Conservation (phyloP, 2,888 invertebrate species). For the Aphelenchoides bicaudatus region DNA sequence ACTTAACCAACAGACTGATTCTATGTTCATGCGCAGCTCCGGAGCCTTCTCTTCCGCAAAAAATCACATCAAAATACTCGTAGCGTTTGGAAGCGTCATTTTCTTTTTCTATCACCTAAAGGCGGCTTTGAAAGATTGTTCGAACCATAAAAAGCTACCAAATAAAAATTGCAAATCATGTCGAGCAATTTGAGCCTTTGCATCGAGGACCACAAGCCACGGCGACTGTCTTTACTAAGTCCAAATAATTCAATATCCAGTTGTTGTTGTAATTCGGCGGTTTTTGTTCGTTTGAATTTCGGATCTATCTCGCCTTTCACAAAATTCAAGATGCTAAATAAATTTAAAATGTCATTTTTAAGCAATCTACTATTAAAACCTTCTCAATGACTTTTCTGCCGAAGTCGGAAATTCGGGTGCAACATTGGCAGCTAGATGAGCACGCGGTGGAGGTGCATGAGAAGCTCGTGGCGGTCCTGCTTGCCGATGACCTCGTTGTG, state of each 20-base stretch:
- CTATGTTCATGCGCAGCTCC: background rate
- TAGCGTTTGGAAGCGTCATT: background rate
- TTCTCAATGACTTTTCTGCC: no score
- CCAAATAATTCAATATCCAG: constrained; percentile 6
- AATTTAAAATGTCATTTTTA: no score
- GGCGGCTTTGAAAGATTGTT: background rate
- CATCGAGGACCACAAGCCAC: background rate
- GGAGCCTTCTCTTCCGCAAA: background rate
- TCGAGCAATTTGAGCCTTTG: constrained; percentile 11
- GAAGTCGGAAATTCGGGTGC: no score
- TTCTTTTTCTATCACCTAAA: background rate
- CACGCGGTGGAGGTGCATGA: background rate
- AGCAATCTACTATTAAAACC: no score
- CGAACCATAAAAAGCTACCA: background rate
- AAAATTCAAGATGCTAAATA: no score
- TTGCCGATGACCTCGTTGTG: no score
- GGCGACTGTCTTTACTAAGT: background rate
- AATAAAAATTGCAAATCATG: constrained; percentile 7
- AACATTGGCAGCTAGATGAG: no score
- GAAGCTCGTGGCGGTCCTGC: background rate
- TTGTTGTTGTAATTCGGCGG: constrained; percentile 6
- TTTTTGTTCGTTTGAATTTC: constrained; percentile 56
- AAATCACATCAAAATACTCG: constrained; percentile 7
- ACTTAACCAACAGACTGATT: constrained; percentile 5
- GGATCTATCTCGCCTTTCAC: no score